Evolutionary conservation across 2,797 vertebrate species (phyloP), one percentile per base, ranked within the genome.

Genomic region (Mycteria americana): DNA sequence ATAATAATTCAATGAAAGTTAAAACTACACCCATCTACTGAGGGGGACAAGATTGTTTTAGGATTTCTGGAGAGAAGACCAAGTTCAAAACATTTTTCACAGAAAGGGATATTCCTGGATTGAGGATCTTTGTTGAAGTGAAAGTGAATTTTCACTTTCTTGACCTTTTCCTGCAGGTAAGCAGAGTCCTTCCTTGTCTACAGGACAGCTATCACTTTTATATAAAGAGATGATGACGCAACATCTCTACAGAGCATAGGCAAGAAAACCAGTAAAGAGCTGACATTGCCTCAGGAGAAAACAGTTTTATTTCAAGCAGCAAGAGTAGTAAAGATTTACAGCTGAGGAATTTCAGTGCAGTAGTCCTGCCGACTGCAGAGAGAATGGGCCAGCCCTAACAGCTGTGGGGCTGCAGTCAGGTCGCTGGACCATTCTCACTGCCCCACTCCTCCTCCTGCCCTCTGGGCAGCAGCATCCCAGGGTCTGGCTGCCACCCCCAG

Each of bases 281-380:
- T 91, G 70, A 25, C 9, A 31, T 3, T 41, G 35, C 9, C 43
- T 65, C 14, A 16, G 46, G 17, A 78, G 9, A 70, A 88, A 79
- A 31, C 1, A 15, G 1, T 17, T 79, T 73, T 28, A 16, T 48
- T 54, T 45, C 35, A 51, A 65, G 21, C 4, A 10, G 18, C 13
- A 50, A 43, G 14, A 30, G 11, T 16, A 43, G 9, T 59, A 4
- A 39, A 39, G n/a, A 31, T 57, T 72, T 30, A 53, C 14, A 76
- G 33, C 21, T 51, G 62, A 77, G 37, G 18, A 70, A 22, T 31
- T 70, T 48, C 31, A 24, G 35, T 3, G 18, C 63, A 62, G 37
- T 14, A 33, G 2, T 86, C 30, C 53, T 57, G 30, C 4, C 0
- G 0, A 51, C 30, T 4, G 18, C 16, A 37, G 50, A 46, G 27